These are phyloP conservation scores for Chrysotoxum bicinctum DNA, from an alignment of 2,888 invertebrate genomes.

Conservation along the genomic window DNA sequence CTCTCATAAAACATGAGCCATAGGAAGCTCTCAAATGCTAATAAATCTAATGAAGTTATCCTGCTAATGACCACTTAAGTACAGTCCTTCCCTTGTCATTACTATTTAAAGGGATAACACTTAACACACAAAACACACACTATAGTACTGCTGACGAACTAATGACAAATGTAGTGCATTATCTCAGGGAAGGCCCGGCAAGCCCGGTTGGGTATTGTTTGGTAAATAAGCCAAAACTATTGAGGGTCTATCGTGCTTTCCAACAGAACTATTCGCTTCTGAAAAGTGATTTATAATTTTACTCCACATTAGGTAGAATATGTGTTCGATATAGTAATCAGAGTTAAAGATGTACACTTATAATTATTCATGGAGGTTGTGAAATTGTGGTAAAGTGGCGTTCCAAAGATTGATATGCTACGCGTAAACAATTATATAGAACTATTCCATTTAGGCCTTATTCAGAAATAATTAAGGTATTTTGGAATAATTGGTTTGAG, in stretches of 20 bases:
- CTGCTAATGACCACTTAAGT: constrained; percentile 68
- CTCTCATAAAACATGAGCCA: constrained; percentile 42
- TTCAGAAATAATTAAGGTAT: background rate
- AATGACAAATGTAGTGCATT: constrained; percentile 34
- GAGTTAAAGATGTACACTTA: constrained; percentile 43
- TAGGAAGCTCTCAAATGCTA: constrained; percentile 39
- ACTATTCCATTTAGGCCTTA: background rate
- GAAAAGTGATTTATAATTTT: constrained; percentile 65
- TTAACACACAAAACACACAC: constrained; percentile 17
- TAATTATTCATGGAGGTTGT: constrained; percentile 35
- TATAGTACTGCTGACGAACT: constrained; percentile 23
- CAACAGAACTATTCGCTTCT: constrained; percentile 27
- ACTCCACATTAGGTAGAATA: background rate
- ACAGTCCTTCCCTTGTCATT: constrained; percentile 50
- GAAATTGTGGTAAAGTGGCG: background rate
- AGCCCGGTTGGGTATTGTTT: background rate
- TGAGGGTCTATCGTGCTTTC: background rate
- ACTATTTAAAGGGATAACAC: constrained; percentile 54
- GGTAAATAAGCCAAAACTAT: background rate
- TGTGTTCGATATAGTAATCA: constrained; percentile 45
- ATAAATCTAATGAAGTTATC: constrained; percentile 69
- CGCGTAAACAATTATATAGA: constrained; percentile 10
- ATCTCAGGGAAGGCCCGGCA: background rate
- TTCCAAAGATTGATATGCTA: constrained; percentile 7
- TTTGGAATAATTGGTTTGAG: constrained; percentile 15